Conservation (phyloP, 2,113 vertebrate species). For the Serinus canaria region DNA sequence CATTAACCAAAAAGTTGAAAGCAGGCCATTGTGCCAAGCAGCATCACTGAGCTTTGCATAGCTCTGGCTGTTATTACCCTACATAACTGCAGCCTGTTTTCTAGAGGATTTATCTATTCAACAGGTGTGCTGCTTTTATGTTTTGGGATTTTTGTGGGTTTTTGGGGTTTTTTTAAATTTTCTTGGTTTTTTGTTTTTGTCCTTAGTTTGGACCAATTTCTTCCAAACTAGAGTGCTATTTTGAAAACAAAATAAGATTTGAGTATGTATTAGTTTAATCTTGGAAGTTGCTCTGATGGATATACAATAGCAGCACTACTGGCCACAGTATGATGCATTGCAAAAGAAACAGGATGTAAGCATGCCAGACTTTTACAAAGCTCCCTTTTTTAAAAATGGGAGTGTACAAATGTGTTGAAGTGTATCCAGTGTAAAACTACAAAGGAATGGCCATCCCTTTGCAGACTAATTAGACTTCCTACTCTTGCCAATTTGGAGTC, state of each 20-base stretch:
- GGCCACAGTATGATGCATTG: neutral
- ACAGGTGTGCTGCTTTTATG: neutral
- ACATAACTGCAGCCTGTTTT: neutral
- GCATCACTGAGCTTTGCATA: neutral
- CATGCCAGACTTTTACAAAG: neutral
- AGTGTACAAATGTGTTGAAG: neutral
- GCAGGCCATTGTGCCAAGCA: neutral
- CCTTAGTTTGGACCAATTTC: neutral
- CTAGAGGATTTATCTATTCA: neutral
- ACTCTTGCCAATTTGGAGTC: neutral
- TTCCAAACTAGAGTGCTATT: neutral
- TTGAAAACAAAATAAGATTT: neutral
- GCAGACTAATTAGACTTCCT: constrained; percentile 33
- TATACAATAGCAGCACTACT: neutral
- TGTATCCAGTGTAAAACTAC: neutral
- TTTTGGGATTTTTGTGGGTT: neutral
- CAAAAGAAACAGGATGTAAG: neutral
- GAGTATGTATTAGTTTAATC: neutral
- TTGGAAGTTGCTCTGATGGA: neutral
- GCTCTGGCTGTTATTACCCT: neutral
- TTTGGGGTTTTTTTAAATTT: too few relatives aligned
- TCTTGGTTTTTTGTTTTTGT: neutral
- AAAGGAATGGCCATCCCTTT: constrained; percentile 7
- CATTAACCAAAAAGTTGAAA: neutral
- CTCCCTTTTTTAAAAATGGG: neutral